Base-by-base conservation (phyloP, 2,888 invertebrate species). In the Stictocephala bisonia region DNA sequence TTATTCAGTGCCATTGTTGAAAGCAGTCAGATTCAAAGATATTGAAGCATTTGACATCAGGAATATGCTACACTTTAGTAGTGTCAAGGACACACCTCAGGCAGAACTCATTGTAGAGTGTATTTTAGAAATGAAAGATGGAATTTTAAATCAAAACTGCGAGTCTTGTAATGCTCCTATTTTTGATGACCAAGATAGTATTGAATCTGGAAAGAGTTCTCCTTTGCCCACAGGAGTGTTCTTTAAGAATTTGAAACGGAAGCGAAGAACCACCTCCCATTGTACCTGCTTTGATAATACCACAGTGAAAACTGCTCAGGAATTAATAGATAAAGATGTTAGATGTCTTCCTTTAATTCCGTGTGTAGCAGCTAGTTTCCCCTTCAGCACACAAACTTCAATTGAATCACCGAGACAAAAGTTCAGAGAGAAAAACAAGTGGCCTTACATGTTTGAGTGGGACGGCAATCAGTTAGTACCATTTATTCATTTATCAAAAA, bases 261-360 rank as follows among this genome's bases (percentile, higher is more conserved):
- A 73, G 70, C 31, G 73, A 50, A 50, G 60, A 53, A 53, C 31
- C 7, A 70, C 73, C 0, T 60, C 70, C n/a, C 73, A 68, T n/a
- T 73, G 73, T 41, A 70, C 70, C 13, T 73, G 73, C 53, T 53
- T 70, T 51, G 73, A 73, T 53, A 18, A 58, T n/a, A 70, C 53
- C 29, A 73, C 73, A 7, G 53, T 73, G 24, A 58, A 70, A 29
- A 35, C 56, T n/a, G 60, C 70, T 26, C 56, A 64, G 26, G 70
- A 69, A 20, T 41, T 73, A 7, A 27, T 73, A 40, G 70, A 56
- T 9, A 73, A 66, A 48, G 69, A 70, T 29, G 40, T 40, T 11
- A 50, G 73, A 3, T 40, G 60, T n/a, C 64, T 73, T 40, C 69
- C 73, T 2, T 31, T 73, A 24, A 29, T 70, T 58, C 73, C 73